Conservation (phyloP, 2,113 vertebrate genomes). For the Lathamus discolor region DNA sequence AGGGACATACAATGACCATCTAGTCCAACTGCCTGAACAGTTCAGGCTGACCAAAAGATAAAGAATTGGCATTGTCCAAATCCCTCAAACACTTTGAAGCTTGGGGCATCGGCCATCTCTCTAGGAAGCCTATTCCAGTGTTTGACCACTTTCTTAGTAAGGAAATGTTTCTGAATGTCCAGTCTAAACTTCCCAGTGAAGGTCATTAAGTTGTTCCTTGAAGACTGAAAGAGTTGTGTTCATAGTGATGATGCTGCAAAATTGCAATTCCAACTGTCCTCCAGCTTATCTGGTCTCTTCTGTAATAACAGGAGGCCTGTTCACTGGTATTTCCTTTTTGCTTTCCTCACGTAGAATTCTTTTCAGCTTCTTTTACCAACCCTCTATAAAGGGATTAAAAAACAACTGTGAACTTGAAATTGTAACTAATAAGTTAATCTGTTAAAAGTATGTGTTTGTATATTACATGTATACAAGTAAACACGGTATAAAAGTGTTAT, state of each 20-base stretch:
- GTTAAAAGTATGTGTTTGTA: not conserved
- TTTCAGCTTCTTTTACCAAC: not conserved
- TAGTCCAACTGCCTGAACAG: not conserved
- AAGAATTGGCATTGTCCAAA: not conserved
- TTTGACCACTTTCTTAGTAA: not conserved
- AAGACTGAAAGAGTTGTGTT: not conserved
- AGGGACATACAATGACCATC: not conserved
- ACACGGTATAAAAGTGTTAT: not conserved
- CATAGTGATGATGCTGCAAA: not conserved
- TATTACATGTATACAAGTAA: not conserved
- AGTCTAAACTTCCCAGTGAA: not conserved
- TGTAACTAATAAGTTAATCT: not conserved
- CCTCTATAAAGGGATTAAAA: not conserved
- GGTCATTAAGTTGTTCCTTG: not conserved
- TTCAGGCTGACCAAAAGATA: not conserved
- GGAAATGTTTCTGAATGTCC: not conserved
- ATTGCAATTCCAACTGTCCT: not conserved
- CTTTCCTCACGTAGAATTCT: not conserved
- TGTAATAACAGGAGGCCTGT: not conserved
- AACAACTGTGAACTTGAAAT: not conserved
- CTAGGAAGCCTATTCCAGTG: not conserved
- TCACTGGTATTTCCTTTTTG: not conserved
- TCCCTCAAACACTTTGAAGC: not conserved
- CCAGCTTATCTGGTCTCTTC: not conserved
- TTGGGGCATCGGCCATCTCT: not conserved